Evolutionary conservation across 2,113 vertebrate species (phyloP).

Genomic region (Empidonax traillii): DNA sequence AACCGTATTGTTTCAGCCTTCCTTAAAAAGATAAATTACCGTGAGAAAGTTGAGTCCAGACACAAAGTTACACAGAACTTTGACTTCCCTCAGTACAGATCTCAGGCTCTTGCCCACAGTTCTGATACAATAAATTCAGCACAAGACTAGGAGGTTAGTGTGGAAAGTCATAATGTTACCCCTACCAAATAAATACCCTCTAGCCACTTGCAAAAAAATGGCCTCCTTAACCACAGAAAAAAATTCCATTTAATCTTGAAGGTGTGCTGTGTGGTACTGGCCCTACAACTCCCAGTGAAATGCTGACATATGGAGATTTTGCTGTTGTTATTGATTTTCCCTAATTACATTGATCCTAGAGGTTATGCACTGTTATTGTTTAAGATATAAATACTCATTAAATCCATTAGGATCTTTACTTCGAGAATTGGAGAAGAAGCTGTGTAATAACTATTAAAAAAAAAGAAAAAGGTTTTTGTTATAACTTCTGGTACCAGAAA

Average conservation of each 20-base stretch:
- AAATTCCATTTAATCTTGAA: not conserved
- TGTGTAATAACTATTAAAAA: not conserved
- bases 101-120: not conserved
- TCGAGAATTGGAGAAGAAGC: not conserved
- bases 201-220: not conserved
- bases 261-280: not conserved
- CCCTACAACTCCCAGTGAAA: not conserved
- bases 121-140: not conserved
- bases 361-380: not conserved
- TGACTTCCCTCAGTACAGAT: not conserved
- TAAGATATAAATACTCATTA: slow-evolving; percentile 51
- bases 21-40: not conserved
- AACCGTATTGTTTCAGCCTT: not conserved
- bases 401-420: not conserved
- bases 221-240: not conserved
- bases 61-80: not conserved
- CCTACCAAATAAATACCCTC: not conserved
- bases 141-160: not conserved
- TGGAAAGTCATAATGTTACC: not conserved
- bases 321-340: slow-evolving; percentile 54
- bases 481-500: not conserved
- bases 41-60: not conserved
- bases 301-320: slow-evolving; percentile 39
- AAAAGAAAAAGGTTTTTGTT: not conserved
- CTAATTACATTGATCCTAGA: slow-evolving; percentile 58